Evolutionary conservation across 2,797 vertebrate genomes (phyloP).

Genomic region (Paedocypris micromegethes): DNA sequence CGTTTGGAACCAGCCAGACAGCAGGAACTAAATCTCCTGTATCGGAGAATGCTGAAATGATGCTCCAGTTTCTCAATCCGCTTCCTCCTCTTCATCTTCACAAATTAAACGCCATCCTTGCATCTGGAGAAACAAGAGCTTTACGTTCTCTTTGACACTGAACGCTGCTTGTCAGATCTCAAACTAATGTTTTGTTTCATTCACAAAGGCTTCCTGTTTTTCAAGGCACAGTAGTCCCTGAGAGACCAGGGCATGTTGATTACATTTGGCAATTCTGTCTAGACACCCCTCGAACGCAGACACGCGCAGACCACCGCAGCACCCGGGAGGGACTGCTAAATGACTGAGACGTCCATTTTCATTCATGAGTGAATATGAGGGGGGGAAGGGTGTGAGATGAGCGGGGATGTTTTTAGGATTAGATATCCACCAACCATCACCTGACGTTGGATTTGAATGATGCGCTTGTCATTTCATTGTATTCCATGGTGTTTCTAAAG

Average conservation of each 20-base stretch:
- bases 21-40: neutral
- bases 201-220: constrained; percentile 8
- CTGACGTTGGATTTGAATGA: too few species aligned
- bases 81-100: too few species aligned
- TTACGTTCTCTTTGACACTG: neutral
- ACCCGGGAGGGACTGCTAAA: constrained; percentile 43
- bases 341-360: constrained; percentile 47
- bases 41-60: too few species aligned
- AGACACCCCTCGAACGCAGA: constrained; percentile 45
- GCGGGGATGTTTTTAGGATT: neutral
- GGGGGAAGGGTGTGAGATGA: constrained; percentile 6
- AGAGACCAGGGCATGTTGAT: constrained; percentile 40
- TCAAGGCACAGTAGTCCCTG: constrained; percentile 36
- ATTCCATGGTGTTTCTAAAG: neutral
- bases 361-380: constrained; percentile 38
- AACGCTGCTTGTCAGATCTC: neutral
- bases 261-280: constrained; percentile 45
- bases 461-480: neutral
- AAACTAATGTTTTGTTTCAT: neutral
- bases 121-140: too few species aligned
- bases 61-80: too few species aligned
- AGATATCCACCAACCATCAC: too few species aligned
- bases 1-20: constrained; percentile 14
- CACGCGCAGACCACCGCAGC: constrained; percentile 39
- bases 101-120: too few species aligned